These are phyloP conservation scores for Phataginus tetradactyla DNA, from an alignment of 2,797 vertebrate species.

Conservation along the genomic window DNA sequence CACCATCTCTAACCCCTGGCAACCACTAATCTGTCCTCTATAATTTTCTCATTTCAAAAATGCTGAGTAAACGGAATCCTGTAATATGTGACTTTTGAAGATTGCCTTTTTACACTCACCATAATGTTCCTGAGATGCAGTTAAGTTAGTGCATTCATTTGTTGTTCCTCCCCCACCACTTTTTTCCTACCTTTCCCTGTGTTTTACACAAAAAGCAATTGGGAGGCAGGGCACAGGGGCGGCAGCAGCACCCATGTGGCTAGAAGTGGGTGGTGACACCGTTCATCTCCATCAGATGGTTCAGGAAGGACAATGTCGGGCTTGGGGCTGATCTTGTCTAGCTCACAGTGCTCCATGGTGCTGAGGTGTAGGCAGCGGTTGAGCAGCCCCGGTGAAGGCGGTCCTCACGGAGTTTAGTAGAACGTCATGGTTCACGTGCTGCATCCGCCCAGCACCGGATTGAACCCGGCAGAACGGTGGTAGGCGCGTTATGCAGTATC, in stretches of 20 bases:
- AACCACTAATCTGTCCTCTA: slow-evolving; percentile 39
- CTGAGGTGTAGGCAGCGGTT: slow-evolving; percentile 91
- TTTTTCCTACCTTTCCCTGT: neutral
- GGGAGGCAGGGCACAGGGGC: neutral
- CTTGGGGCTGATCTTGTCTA: slow-evolving; percentile 91
- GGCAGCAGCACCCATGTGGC: neutral
- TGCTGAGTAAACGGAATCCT: slow-evolving; percentile 1
- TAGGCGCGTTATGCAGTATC: slow-evolving; percentile 91
- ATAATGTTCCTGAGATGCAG: slow-evolving; percentile 42
- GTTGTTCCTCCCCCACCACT: neutral
- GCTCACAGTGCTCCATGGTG: slow-evolving; percentile 89
- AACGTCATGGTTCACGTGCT: slow-evolving; percentile 84
- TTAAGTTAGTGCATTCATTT: neutral
- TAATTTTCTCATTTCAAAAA: slow-evolving; percentile 64
- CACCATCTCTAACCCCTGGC: neutral
- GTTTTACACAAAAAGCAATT: neutral
- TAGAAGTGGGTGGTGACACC: slow-evolving; percentile 90
- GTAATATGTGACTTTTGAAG: slow-evolving; percentile 18
- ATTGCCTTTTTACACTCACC: slow-evolving; percentile 9
- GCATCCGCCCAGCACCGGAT: slow-evolving; percentile 91
- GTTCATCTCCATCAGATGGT: slow-evolving; percentile 89
- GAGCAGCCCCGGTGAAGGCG: slow-evolving; percentile 89
- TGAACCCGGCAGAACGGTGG: slow-evolving; percentile 89
- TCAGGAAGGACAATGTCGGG: slow-evolving; percentile 90
- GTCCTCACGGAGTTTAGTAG: slow-evolving; percentile 88